Base-by-base conservation (phyloP, 2,888 invertebrate genomes). In the Drosophila antonietae region DNA sequence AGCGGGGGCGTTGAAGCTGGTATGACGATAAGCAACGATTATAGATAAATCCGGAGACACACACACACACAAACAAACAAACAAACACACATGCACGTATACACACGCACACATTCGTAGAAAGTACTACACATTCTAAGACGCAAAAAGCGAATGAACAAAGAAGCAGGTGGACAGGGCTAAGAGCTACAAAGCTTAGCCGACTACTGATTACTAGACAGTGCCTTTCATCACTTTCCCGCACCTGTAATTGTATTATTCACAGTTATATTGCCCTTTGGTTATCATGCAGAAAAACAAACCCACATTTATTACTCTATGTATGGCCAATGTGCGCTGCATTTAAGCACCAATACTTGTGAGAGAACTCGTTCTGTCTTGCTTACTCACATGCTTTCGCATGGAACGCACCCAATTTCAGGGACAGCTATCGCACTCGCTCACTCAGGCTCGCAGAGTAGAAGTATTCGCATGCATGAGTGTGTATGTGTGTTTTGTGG, bases 361-460 rank as follows among this genome's bases (percentile, higher is more conserved):
- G 7, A 28, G 41, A 44, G n/a, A 61, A 23, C 31, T 83, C 59
- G 52, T 68, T 55, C 72, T 71, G 49, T 73, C 74, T 64, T 62
- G 51, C 56, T 89, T 57, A 28, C 20, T 14, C 87, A 28, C 55
- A 78, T 47, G 79, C 59, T 52, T 57, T 63, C 44, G 43, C 65
- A 69, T 72, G 67, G 62, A 86, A 88, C 85, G 88, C 85, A 88
- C 81, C 88, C 85, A 89, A 85, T 73, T 84, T 84, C 82, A 79
- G 55, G 71, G 73, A 61, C 73, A 78, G 58, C 74, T 75, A 78
- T 77, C 77, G 71, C 76, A 18, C 76, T 78, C 83, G 64, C 75
- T 86, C 72, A 66, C 80, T 68, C 74, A 58, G 60, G 41, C 70
- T 70, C 41, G 56, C 44, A 43, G 46, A 60, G 61, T 41, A 56